Evolutionary conservation across 1,140 invertebrate genomes (phyloP), one percentile per base, ranked within the genome.

Genomic region (Helicoverpa zea): DNA sequence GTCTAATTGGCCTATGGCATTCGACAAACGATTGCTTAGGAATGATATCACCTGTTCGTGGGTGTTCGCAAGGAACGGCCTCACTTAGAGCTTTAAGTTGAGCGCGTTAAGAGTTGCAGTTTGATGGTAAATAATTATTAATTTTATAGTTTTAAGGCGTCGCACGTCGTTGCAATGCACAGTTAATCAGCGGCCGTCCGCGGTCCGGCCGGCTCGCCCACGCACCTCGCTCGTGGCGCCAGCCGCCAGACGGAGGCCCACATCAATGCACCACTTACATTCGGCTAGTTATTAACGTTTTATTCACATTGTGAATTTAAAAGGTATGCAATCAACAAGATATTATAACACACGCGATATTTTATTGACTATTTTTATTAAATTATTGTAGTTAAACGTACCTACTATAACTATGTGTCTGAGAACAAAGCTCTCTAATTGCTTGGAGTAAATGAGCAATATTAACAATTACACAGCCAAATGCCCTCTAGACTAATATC

Each of bases 191-290:
- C 70, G 66, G 75, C 52, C 70, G 78, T 87, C 85, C 85, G 85
- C 84, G 80, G 85, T 82, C 83, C 75, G 85, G 78, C 90, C 59
- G 83, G 91, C 91, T 87, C 89, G 84, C 91, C 90, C 86, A 92
- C 90, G 88, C 88, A 35, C 51, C 61, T 76, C 82, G 70, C 81
- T 66, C 68, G 56, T 82, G 35, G 75, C 59, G 74, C 74, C 59
- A 77, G 18, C 59, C 52, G 54, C 74, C 47, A 77, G 74, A 77
- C 74, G 74, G 52, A 51, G 58, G 30, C 43, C 74, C 74, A 64
- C 59, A 64, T 77, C 59, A 77, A 49, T 75, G 73, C 59, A 64
- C 74, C 74, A 77, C 58, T 77, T 64, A 77, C 74, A 77, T 77
- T 77, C 54, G 58, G 58, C 58, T 30, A 47, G 35, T 75, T 51